A percentile compares a stretch with the other conserved stretches of the same genome.
These are phyloP conservation scores for Salvator merianae DNA, from an alignment of 2,113 vertebrate species.

Conservation along the genomic window DNA sequence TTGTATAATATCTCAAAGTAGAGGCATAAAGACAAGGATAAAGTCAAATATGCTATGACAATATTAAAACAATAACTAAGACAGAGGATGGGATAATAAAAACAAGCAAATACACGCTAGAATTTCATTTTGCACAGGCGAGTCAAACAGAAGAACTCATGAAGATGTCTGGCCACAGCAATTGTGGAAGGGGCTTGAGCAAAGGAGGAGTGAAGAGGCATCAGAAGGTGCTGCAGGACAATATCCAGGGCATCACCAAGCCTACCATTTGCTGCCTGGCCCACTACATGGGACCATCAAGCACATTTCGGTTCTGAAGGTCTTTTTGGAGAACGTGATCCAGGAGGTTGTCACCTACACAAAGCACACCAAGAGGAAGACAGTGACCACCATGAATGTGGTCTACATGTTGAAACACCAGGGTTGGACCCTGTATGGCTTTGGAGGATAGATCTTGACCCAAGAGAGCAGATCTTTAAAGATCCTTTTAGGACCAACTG, in stretches of 20 bases:
- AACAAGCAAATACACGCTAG: too few species aligned
- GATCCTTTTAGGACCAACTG: conserved; percentile 65
- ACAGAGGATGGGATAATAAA: too few species aligned
- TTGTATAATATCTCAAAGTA: too few species aligned
- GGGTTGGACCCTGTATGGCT: conserved; percentile 68
- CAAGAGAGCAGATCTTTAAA: conserved; percentile 22
- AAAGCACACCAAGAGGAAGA: conserved; percentile 78
- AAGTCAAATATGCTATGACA: too few species aligned
- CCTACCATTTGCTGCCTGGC: conserved; percentile 73
- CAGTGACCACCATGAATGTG: conserved; percentile 76
- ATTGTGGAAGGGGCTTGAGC: conserved; percentile 51
- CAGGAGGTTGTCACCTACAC: conserved; percentile 77
- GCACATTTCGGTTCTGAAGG: conserved; percentile 66
- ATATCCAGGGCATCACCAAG: conserved; percentile 63
- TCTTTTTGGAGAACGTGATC: conserved; percentile 71
- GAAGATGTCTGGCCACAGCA: conserved; percentile 52
- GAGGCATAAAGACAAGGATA: too few species aligned
- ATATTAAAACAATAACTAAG: too few species aligned
- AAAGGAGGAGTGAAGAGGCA: conserved; percentile 65
- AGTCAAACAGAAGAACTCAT: too few species aligned
- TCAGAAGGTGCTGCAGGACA: conserved; percentile 58
- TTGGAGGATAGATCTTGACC: conserved; percentile 52
- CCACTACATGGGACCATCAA: conserved; percentile 71
- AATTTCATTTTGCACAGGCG: too few species aligned
- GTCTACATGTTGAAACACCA: conserved; percentile 75